Conservation (phyloP, 2,888 invertebrate species). For the Agrochola macilenta region DNA sequence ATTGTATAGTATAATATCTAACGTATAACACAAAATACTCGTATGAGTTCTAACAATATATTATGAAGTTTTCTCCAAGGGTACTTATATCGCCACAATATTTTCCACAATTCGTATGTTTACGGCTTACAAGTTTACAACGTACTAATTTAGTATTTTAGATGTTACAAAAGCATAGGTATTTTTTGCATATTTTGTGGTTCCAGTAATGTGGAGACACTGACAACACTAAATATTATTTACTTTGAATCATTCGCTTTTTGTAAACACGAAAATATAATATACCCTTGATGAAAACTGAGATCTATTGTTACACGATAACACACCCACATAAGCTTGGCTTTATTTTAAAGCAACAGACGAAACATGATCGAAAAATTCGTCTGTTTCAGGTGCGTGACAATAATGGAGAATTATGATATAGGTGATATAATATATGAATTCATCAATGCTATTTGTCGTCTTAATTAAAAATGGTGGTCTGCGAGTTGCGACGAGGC, state of each 20-base stretch:
- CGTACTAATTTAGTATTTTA: neutral
- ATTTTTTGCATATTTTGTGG: conserved; percentile 12
- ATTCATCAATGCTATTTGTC: conserved; percentile 8
- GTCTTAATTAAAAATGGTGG: neutral
- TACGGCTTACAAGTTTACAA: neutral
- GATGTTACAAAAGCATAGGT: conserved; percentile 16
- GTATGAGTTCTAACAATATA: conserved; percentile 31
- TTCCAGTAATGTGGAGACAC: conserved; percentile 11
- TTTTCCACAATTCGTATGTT: conserved; percentile 4
- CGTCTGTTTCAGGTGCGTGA: conserved; percentile 47
- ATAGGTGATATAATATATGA: neutral
- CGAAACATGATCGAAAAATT: conserved; percentile 12
- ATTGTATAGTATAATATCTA: conserved; percentile 42
- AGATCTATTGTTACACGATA: conserved; percentile 51
- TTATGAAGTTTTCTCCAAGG: conserved; percentile 49
- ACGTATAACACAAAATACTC: conserved; percentile 49
- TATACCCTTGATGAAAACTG: conserved; percentile 54
- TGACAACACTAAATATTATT: conserved; percentile 7
- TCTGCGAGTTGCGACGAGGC: too few relatives aligned
- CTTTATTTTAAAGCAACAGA: conserved; percentile 15
- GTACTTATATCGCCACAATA: conserved; percentile 26
- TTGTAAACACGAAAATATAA: neutral
- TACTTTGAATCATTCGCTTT: conserved; percentile 14
- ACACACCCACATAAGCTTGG: conserved; percentile 49
- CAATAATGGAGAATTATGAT: neutral